phyloP scores from a whole-genome alignment of 2,888 invertebrate species.

The Temnothorax rugatulus region DNA sequence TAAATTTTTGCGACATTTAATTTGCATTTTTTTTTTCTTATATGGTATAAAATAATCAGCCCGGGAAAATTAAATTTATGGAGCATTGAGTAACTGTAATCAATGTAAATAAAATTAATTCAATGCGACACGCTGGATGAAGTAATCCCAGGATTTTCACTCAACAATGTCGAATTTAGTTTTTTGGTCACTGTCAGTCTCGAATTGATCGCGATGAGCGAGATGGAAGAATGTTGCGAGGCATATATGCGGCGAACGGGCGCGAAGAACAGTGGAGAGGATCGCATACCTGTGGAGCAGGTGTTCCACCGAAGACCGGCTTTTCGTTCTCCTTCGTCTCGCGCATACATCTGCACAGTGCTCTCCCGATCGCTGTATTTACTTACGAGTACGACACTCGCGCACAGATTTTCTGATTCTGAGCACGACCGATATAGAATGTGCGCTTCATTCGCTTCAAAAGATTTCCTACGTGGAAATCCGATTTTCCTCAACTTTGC shows the following conservation, averaged over 20 bases:
- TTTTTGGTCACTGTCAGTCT: slow-evolving; percentile 10
- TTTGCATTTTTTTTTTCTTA: too few relatives aligned
- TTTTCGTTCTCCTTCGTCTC: slow-evolving; percentile 69
- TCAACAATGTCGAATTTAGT: background rate
- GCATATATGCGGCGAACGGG: slow-evolving; percentile 48
- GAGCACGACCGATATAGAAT: slow-evolving; percentile 1
- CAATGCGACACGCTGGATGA: background rate
- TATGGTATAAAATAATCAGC: background rate
- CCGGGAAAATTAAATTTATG: slow-evolving; percentile 1
- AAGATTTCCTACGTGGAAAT: slow-evolving; percentile 49
- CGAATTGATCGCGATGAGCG: slow-evolving; percentile 5
- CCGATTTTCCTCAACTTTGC: slow-evolving; percentile 40
- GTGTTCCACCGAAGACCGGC: slow-evolving; percentile 78
- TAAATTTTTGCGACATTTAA: background rate
- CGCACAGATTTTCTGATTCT: slow-evolving; percentile 58
- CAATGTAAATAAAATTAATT: background rate
- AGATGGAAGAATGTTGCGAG: slow-evolving; percentile 36
- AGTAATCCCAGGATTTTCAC: background rate
- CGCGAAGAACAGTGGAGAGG: slow-evolving; percentile 72
- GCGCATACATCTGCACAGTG: slow-evolving; percentile 55
- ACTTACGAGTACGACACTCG: slow-evolving; percentile 35
- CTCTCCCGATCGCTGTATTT: slow-evolving; percentile 46
- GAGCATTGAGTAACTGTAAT: background rate
- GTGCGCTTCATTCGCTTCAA: slow-evolving; percentile 35
- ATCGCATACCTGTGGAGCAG: slow-evolving; percentile 82